These are phyloP conservation scores for Cebus imitator DNA, from an alignment of 2,113 vertebrate species.

Conservation along the genomic window DNA sequence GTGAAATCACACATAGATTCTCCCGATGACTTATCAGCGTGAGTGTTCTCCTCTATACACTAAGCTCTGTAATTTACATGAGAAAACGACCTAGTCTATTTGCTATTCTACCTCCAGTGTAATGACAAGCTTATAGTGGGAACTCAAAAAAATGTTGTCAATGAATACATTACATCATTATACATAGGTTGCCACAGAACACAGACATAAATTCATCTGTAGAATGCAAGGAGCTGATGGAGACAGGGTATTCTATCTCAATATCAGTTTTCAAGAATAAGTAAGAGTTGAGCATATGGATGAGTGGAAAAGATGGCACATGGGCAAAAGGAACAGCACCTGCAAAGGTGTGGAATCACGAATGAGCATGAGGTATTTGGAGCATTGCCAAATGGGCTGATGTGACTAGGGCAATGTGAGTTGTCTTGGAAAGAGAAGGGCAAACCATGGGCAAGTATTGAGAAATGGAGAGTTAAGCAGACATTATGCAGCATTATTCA, in stretches of 20 bases:
- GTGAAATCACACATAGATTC: too few species aligned
- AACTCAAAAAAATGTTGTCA: neutral
- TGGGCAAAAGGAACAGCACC: accelerated
- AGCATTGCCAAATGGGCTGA: neutral
- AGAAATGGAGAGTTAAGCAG: neutral
- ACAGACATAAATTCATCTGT: neutral
- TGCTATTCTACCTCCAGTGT: neutral
- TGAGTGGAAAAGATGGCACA: neutral
- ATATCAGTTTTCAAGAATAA: neutral
- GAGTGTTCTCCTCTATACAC: neutral
- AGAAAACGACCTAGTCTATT: neutral
- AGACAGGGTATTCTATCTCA: neutral
- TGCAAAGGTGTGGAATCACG: neutral
- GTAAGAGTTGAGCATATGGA: too few species aligned
- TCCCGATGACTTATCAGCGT: neutral
- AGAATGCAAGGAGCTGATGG: neutral
- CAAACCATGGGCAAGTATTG: neutral
- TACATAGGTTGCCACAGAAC: too few species aligned
- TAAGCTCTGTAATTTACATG: neutral
- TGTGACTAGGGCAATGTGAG: neutral
- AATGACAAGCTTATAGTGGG: neutral
- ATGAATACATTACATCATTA: neutral
- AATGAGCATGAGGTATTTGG: accelerated
- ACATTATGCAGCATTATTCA: neutral
- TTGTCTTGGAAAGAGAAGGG: neutral